These are phyloP conservation scores for Catharus fuscescens DNA, from an alignment of 2,113 vertebrate species.

Conservation along the genomic window DNA sequence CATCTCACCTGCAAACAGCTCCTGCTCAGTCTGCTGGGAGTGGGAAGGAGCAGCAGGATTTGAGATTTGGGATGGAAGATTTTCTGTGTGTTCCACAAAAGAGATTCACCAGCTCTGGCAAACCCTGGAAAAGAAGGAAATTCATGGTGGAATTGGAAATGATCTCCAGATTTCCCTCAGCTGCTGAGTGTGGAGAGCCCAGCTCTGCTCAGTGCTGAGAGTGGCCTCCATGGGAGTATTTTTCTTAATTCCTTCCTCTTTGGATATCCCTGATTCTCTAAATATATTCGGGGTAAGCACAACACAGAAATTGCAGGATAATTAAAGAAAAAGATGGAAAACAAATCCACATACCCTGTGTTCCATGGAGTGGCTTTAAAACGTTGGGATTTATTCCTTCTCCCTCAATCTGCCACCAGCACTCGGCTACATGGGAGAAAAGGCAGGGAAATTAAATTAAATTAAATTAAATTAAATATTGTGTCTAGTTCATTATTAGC, in stretches of 20 bases:
- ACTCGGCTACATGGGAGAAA: background rate
- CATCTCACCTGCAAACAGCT: background rate
- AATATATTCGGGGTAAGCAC: background rate
- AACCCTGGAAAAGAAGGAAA: background rate
- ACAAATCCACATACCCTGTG: background rate
- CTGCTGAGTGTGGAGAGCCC: background rate
- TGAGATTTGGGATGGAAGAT: background rate
- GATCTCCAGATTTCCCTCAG: background rate
- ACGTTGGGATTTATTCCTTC: background rate
- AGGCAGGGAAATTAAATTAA: background rate
- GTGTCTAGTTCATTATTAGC: background rate
- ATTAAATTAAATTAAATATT: background rate
- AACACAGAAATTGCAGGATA: background rate
- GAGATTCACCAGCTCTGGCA: background rate
- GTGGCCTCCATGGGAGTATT: background rate
- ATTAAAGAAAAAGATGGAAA: background rate
- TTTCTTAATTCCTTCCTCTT: background rate
- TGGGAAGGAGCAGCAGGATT: background rate
- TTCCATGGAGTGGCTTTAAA: background rate
- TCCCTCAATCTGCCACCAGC: background rate
- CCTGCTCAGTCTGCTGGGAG: background rate
- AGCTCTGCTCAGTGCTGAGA: background rate
- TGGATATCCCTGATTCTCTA: background rate
- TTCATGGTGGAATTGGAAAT: background rate
- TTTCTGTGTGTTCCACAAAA: background rate